A percentile compares a stretch with the other conserved stretches of the same genome.
phyloP scores from a whole-genome alignment of 2,113 vertebrate genomes.

The Apodemus speciosus region DNA sequence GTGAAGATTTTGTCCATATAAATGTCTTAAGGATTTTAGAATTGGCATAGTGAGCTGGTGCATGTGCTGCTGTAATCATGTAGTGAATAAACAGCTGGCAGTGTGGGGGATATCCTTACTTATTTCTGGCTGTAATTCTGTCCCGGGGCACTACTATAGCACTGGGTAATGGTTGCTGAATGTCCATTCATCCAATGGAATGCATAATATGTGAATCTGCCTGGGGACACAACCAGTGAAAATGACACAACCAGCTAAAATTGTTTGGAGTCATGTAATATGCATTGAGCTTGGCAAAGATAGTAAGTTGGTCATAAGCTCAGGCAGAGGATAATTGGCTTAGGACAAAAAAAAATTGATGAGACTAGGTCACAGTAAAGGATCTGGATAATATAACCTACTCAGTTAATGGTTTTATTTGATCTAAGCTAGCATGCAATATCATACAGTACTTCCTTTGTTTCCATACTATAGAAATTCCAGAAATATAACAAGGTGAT shows the following conservation, averaged over 20 bases:
- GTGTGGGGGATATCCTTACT: conserved; percentile 39
- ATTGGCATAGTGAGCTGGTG: background rate
- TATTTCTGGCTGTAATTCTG: conserved; percentile 62
- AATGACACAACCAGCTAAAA: conserved; percentile 75
- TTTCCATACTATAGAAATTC: background rate
- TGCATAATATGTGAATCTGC: conserved; percentile 74
- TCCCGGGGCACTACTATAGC: conserved; percentile 62
- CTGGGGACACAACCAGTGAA: conserved; percentile 69
- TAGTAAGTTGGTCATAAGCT: conserved; percentile 59
- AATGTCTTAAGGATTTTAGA: conserved; percentile 38
- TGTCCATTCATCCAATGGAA: conserved; percentile 69
- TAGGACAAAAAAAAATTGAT: conserved; percentile 53
- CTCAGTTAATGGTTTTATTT: background rate
- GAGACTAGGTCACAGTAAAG: conserved; percentile 14
- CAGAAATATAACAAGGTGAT: conserved; percentile 15
- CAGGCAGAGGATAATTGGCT: conserved; percentile 55
- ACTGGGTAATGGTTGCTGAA: conserved; percentile 69
- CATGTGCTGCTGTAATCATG: background rate
- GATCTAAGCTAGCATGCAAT: background rate
- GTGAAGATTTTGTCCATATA: background rate
- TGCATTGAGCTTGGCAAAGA: conserved; percentile 56
- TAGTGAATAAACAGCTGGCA: conserved; percentile 62
- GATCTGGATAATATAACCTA: conserved; percentile 30
- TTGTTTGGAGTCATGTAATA: conserved; percentile 70
- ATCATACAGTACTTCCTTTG: conserved; percentile 40